These are phyloP conservation scores for Alosa sapidissima DNA, from an alignment of 2,797 vertebrate species.

Conservation along the genomic window DNA sequence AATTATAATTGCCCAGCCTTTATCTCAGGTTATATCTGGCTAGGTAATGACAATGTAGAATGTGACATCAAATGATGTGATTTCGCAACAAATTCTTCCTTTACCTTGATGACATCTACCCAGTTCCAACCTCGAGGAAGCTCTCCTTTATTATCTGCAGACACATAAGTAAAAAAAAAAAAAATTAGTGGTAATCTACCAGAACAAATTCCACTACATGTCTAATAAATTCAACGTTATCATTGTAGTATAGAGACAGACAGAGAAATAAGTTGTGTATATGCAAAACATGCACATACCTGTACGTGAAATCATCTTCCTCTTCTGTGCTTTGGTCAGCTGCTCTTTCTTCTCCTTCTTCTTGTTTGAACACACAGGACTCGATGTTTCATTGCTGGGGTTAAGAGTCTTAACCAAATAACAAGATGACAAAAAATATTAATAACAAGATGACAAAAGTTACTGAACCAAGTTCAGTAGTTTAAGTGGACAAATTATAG, in stretches of 20 bases:
- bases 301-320: slow-evolving; percentile 88
- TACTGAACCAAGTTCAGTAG: too few species aligned
- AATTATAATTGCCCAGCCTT: background rate
- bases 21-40: slow-evolving; percentile 21
- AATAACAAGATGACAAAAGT: too few species aligned
- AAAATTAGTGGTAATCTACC: background rate
- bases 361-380: slow-evolving; percentile 70
- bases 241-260: background rate
- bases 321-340: slow-evolving; percentile 95
- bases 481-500: background rate
- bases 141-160: slow-evolving; percentile 91
- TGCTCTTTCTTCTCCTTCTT: slow-evolving; percentile 97
- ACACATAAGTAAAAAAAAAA: slow-evolving; percentile 11
- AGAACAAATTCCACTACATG: background rate
- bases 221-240: background rate
- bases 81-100: too few species aligned
- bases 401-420: slow-evolving; percentile 70
- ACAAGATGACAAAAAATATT: background rate
- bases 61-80: background rate
- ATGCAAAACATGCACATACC: slow-evolving; percentile 48
- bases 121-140: slow-evolving; percentile 97
- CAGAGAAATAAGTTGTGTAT: background rate
- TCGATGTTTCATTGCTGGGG: slow-evolving; percentile 70
- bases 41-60: background rate
- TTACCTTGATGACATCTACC: slow-evolving; percentile 95